A percentile compares a stretch with the other conserved stretches of the same genome.
Conservation (phyloP, 2,797 vertebrate genomes). For the Gobio occitaniae region DNA sequence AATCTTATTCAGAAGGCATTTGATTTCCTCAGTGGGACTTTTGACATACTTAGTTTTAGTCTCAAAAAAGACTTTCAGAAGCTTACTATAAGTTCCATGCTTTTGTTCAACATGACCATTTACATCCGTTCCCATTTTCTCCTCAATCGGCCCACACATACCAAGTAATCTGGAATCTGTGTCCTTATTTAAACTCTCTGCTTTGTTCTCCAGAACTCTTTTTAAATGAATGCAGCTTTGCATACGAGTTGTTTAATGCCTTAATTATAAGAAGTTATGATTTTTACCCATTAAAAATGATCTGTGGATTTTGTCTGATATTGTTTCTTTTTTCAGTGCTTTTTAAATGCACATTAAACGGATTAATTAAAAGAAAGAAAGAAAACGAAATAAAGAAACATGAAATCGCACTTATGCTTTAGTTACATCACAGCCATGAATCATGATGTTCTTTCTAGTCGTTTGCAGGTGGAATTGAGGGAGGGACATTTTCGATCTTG, state of each 20-base stretch:
- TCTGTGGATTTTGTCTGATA: not conserved
- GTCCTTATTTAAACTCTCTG: constrained; percentile 36
- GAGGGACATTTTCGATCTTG: not conserved
- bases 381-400: not conserved
- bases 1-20: constrained; percentile 29
- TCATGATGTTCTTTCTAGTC: not conserved
- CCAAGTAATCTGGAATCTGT: not conserved
- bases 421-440: not conserved
- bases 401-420: not conserved
- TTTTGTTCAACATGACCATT: constrained; percentile 2
- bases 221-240: not conserved
- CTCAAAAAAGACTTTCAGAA: constrained; percentile 28
- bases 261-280: not conserved
- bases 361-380: not conserved
- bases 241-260: not conserved
- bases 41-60: constrained; percentile 24
- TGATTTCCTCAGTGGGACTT: constrained; percentile 20
- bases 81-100: constrained; percentile 3
- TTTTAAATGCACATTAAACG: not conserved
- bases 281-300: not conserved
- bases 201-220: not conserved
- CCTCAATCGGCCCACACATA: not conserved
- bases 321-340: not conserved
- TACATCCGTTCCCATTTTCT: not conserved
- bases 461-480: not conserved